A percentile compares a stretch with the other conserved stretches of the same genome.
phyloP scores from a whole-genome alignment of 2,113 vertebrate genomes.

The Vulpes vulpes region DNA sequence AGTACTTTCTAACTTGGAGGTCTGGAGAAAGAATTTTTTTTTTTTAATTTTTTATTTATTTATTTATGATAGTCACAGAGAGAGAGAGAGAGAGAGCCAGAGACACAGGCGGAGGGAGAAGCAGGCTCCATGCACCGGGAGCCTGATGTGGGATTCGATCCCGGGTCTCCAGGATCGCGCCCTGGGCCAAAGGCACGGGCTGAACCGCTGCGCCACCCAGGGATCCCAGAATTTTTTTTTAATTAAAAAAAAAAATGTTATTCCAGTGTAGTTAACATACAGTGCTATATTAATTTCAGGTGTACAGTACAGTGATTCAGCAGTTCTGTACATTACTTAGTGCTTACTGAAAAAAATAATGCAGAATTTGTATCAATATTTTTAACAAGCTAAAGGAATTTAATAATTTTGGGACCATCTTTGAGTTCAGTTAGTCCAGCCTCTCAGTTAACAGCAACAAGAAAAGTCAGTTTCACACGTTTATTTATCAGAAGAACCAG shows the following conservation, averaged over 20 bases:
- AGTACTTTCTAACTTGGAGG: conserved; percentile 37
- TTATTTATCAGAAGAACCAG: conserved; percentile 50
- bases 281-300: not conserved
- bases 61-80: too few species aligned
- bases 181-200: too few species aligned
- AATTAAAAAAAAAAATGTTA: not conserved
- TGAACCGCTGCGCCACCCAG: too few species aligned
- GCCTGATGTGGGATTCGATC: too few species aligned
- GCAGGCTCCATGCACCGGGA: too few species aligned
- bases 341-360: not conserved
- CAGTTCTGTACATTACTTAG: not conserved
- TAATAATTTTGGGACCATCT: conserved; percentile 42
- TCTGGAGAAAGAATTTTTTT: not conserved
- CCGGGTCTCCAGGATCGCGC: too few species aligned
- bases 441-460: conserved; percentile 53
- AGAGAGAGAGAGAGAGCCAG: too few species aligned
- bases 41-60: not conserved
- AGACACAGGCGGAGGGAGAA: too few species aligned
- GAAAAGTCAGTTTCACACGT: conserved; percentile 39
- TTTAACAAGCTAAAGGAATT: conserved; percentile 38
- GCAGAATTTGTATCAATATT: conserved; percentile 25
- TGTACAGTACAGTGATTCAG: not conserved
- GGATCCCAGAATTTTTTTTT: not conserved
- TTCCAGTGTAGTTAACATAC: not conserved
- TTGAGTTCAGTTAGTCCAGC: not conserved